phyloP scores from a whole-genome alignment of 64 coral and sea anemone genomes.

The Stichodactyla helianthus region DNA sequence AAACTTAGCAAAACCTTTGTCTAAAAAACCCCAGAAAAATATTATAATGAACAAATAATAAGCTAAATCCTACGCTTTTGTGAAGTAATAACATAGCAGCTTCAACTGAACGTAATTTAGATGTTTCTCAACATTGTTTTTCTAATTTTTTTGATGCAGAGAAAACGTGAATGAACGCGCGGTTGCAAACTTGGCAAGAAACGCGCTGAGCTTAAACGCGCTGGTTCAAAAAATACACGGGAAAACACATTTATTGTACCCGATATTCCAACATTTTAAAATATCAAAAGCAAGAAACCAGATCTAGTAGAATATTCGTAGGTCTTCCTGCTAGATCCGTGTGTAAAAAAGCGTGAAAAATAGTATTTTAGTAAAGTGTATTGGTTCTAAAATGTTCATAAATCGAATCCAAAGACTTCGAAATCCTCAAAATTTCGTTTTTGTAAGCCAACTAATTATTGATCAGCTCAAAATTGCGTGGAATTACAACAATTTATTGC shows the following conservation, averaged over 20 bases:
- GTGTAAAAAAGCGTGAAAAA: too few relatives aligned
- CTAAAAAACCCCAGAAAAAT: neutral
- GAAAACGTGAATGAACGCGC: neutral
- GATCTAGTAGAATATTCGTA: too few relatives aligned
- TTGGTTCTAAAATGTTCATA: too few relatives aligned
- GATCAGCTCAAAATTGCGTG: too few relatives aligned
- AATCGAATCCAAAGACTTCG: neutral
- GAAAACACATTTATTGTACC: neutral
- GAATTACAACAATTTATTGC: neutral
- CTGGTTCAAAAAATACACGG: neutral
- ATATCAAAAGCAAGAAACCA: too few relatives aligned
- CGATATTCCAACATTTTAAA: neutral
- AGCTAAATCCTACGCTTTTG: neutral
- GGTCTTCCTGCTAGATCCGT: too few relatives aligned
- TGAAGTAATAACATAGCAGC: neutral
- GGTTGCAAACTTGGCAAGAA: neutral
- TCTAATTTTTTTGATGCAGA: neutral
- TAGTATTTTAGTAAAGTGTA: too few relatives aligned
- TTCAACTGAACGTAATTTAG: neutral
- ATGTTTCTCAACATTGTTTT: neutral
- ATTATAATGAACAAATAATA: neutral
- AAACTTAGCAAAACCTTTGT: neutral
- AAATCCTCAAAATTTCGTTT: neutral
- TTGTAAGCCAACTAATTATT: neutral
- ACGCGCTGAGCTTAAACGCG: neutral